A percentile compares a stretch with the other conserved stretches of the same genome.
Evolutionary conservation across 1,140 invertebrate species (phyloP).

Genomic region (Babylonia areolata): DNA sequence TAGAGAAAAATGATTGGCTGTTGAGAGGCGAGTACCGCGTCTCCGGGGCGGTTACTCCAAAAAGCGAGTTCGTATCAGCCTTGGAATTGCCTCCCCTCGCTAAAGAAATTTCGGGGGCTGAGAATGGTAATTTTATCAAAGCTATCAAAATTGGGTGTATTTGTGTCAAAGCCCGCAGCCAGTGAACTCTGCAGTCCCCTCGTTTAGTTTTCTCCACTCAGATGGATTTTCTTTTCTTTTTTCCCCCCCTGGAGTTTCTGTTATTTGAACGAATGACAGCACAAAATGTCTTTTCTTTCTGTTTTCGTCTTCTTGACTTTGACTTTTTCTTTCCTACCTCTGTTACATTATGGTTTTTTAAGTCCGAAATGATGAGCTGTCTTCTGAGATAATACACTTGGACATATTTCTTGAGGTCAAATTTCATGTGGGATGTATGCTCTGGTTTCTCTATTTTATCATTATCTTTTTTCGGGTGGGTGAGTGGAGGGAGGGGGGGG

Average conservation of each 20-base stretch:
- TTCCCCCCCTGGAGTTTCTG: not conserved
- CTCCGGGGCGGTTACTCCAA: constrained; percentile 4
- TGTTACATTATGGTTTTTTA: too few relatives aligned
- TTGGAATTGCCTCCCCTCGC: constrained; percentile 11
- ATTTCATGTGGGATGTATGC: too few relatives aligned
- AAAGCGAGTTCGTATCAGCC: constrained; percentile 13
- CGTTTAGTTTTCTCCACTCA: not conserved
- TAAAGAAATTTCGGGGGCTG: constrained; percentile 8
- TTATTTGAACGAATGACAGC: not conserved
- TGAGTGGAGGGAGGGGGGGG: too few relatives aligned
- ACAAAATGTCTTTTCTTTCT: not conserved
- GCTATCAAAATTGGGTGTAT: constrained; percentile 27
- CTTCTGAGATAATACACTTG: too few relatives aligned
- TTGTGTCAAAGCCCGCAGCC: not conserved
- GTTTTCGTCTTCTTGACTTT: not conserved
- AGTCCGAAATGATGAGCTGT: too few relatives aligned
- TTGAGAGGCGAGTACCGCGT: not conserved
- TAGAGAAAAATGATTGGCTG: constrained; percentile 30
- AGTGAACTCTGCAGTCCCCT: not conserved
- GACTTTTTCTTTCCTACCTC: not conserved
- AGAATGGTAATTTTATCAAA: constrained; percentile 27
- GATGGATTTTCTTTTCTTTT: not conserved
- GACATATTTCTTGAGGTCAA: too few relatives aligned
- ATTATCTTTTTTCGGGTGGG: too few relatives aligned
- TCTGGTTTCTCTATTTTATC: too few relatives aligned